Conservation (phyloP, 2,797 vertebrate genomes). For the Platyrinchus mystaceus region DNA sequence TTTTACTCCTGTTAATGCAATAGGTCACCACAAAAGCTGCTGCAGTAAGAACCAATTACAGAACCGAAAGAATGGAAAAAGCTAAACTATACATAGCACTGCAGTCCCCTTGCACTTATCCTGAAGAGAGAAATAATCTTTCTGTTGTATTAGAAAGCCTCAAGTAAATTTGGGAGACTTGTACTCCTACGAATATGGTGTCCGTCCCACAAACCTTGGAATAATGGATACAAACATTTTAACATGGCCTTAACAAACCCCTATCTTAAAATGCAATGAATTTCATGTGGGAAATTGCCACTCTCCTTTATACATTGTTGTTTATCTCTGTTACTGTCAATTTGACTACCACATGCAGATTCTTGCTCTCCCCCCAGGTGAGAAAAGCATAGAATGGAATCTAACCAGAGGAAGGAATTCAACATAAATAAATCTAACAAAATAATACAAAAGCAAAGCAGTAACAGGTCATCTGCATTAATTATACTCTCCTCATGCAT, state of each 20-base stretch:
- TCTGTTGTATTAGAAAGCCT: neutral
- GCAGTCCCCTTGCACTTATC: neutral
- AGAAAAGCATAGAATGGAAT: neutral
- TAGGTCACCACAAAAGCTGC: conserved; percentile 4
- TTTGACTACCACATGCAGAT: neutral
- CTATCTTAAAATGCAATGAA: neutral
- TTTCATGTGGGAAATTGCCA: neutral
- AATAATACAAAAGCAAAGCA: neutral
- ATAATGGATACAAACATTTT: neutral
- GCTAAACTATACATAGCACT: neutral
- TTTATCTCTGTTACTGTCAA: conserved; percentile 3
- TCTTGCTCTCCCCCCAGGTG: neutral
- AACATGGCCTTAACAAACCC: neutral
- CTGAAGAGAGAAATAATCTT: neutral
- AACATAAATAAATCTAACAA: neutral
- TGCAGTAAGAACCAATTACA: conserved; percentile 14
- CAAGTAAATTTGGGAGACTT: neutral
- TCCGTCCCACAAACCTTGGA: neutral
- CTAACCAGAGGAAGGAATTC: neutral
- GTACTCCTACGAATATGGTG: neutral
- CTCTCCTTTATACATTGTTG: neutral
- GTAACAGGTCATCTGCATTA: neutral
- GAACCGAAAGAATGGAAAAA: neutral
- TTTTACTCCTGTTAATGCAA: conserved; percentile 19
- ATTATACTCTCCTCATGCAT: neutral